Evolutionary conservation across 2,113 vertebrate genomes (phyloP).

Genomic region (Triplophysa siluroides): DNA sequence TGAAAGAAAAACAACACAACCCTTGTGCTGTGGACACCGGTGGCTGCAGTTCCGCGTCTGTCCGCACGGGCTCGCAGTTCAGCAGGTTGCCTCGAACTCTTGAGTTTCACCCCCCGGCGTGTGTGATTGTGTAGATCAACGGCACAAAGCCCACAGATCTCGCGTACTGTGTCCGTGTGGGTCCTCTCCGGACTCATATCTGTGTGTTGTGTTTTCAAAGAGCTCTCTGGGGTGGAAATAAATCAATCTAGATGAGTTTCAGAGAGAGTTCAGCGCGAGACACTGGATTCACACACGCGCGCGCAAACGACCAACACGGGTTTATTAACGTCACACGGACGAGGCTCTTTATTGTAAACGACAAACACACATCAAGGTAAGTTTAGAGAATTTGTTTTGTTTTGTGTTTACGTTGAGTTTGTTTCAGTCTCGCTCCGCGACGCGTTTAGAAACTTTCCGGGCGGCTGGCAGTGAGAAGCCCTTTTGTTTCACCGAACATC

Average conservation of each 20-base stretch:
- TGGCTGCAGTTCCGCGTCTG: background rate
- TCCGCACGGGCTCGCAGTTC: background rate
- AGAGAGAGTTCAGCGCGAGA: background rate
- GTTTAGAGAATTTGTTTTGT: background rate
- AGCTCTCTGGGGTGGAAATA: slow-evolving; percentile 23
- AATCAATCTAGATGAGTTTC: slow-evolving; percentile 21
- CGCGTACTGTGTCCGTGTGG: background rate
- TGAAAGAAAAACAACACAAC: too few species aligned
- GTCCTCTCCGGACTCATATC: slow-evolving; percentile 30
- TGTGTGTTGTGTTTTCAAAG: slow-evolving; percentile 14
- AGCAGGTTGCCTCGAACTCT: background rate
- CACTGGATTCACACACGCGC: slow-evolving; percentile 7
- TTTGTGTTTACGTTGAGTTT: background rate
- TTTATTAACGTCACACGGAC: slow-evolving; percentile 3
- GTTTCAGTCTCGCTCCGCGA: background rate
- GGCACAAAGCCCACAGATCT: slow-evolving; percentile 5
- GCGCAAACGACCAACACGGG: background rate
- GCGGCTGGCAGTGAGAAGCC: background rate
- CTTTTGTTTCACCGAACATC: slow-evolving; percentile 28
- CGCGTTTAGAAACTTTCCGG: slow-evolving; percentile 10
- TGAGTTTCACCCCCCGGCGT: too few species aligned
- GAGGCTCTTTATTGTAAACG: background rate
- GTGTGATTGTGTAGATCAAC: slow-evolving; percentile 9
- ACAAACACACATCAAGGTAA: slow-evolving; percentile 1
- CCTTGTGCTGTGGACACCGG: too few species aligned